Evolutionary conservation across 2,888 invertebrate genomes (phyloP).

Genomic region (Sylvicola cinctus): DNA sequence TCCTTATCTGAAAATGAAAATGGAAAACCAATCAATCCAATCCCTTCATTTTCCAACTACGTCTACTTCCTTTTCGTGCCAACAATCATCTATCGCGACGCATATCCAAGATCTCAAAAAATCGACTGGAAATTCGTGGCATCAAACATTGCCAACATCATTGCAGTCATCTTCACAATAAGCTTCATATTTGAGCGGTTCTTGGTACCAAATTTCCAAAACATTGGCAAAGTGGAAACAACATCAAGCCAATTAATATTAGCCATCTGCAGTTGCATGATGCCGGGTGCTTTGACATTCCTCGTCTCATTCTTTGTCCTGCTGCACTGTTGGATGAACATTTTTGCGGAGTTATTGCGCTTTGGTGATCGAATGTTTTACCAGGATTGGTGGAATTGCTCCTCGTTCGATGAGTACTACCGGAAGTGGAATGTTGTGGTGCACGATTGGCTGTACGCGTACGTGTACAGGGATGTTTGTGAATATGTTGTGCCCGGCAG

Average conservation of each 20-base stretch:
- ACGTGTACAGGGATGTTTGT: conserved; percentile 59
- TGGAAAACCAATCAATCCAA: conserved; percentile 40
- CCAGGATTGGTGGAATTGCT: conserved; percentile 87
- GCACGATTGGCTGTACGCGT: conserved; percentile 82
- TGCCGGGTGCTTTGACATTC: conserved; percentile 51
- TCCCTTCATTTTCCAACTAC: conserved; percentile 43
- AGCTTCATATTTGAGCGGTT: conserved; percentile 65
- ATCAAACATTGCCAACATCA: conserved; percentile 49
- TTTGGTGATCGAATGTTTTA: conserved; percentile 78
- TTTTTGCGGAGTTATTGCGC: conserved; percentile 67
- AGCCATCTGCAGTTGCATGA: conserved; percentile 47
- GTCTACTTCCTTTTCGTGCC: conserved; percentile 77
- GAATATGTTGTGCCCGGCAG: conserved; percentile 25
- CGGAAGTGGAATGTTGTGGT: conserved; percentile 93
- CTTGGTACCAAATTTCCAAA: conserved; percentile 34
- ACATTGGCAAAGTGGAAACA: conserved; percentile 24
- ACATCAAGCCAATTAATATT: conserved; percentile 25
- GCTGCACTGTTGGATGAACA: conserved; percentile 81
- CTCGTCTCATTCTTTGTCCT: conserved; percentile 67
- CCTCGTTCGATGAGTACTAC: conserved; percentile 62
- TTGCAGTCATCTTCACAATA: conserved; percentile 58
- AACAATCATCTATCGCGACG: conserved; percentile 48
- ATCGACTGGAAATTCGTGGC: conserved; percentile 58
- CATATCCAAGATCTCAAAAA: conserved; percentile 48
- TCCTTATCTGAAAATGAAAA: conserved; percentile 30